Evolutionary conservation across 2,888 invertebrate genomes (phyloP).

Genomic region (Erebia palarica): DNA sequence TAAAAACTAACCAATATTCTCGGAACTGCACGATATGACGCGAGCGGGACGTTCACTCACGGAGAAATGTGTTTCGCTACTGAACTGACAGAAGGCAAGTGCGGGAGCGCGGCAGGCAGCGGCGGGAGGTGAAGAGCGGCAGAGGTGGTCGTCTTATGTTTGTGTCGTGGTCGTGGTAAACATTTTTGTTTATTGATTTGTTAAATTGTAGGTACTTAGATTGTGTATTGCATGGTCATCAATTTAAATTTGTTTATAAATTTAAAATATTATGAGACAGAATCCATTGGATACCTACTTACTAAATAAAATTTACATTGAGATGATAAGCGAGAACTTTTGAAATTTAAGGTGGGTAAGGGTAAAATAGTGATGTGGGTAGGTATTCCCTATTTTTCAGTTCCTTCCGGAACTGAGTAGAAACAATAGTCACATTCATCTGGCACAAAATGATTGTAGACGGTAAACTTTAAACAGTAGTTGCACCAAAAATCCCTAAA

Average conservation of each 20-base stretch:
- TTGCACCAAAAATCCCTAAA: slow-evolving; percentile 1
- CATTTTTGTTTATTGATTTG: background rate
- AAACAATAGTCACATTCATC: slow-evolving; percentile 1
- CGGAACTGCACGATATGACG: background rate
- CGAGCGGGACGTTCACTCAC: slow-evolving; percentile 1
- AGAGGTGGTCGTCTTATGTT: background rate
- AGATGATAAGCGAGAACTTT: slow-evolving; percentile 1
- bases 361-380: background rate
- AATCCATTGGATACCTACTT: background rate
- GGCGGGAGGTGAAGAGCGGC: too few species aligned
- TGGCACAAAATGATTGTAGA: background rate
- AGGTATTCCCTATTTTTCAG: background rate
- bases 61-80: background rate
- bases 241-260: slow-evolving; percentile 1
- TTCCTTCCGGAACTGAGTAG: slow-evolving; percentile 1
- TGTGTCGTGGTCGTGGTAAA: too few species aligned
- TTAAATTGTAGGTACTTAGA: slow-evolving; percentile 1
- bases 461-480: background rate
- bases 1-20: background rate
- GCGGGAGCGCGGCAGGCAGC: too few species aligned
- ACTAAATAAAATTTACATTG: slow-evolving; percentile 1
- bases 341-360: background rate
- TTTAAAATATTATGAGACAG: slow-evolving; percentile 1
- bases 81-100: too few species aligned
- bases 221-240: background rate